Evolutionary conservation across 1,140 invertebrate genomes (phyloP).

Genomic region (Copidosoma floridanum): DNA sequence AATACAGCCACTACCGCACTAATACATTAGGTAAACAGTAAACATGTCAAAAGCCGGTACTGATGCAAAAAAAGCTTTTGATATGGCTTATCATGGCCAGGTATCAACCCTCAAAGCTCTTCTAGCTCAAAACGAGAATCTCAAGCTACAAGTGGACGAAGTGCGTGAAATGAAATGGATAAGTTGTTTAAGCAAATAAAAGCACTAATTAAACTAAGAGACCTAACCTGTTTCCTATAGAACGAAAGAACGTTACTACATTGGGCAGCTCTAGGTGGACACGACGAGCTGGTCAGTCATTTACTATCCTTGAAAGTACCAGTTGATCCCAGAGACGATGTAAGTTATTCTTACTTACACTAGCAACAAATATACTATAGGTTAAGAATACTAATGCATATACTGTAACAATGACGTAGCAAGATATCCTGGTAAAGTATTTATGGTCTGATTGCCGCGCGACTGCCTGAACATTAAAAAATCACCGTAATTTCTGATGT

Average conservation of each 20-base stretch:
- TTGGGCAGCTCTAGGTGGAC: conserved; percentile 70
- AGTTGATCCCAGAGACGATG: conserved; percentile 67
- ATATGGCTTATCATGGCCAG: conserved; percentile 50
- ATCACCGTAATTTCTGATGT: too few relatives aligned
- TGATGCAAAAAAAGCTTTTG: conserved; percentile 30
- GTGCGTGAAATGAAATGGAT: conserved; percentile 31
- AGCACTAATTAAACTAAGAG: not conserved
- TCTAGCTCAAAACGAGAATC: conserved; percentile 35
- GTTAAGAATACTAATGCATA: too few relatives aligned
- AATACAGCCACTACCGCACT: too few relatives aligned
- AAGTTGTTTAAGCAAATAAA: not conserved
- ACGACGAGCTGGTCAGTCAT: conserved; percentile 63
- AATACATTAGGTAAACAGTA: not conserved
- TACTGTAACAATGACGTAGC: too few relatives aligned
- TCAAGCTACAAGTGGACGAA: conserved; percentile 40
- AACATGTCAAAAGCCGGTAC: conserved; percentile 9
- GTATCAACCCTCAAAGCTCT: conserved; percentile 37
- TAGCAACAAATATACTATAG: too few relatives aligned
- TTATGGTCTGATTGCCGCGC: too few relatives aligned
- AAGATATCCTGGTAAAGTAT: too few relatives aligned
- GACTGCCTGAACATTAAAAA: too few relatives aligned
- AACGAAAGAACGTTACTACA: conserved; percentile 63
- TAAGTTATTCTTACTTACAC: too few relatives aligned
- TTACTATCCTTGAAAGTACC: conserved; percentile 62
- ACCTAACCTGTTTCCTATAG: conserved; percentile 42